phyloP scores from a whole-genome alignment of 2,888 invertebrate genomes.

The Cephus rjabovi region DNA sequence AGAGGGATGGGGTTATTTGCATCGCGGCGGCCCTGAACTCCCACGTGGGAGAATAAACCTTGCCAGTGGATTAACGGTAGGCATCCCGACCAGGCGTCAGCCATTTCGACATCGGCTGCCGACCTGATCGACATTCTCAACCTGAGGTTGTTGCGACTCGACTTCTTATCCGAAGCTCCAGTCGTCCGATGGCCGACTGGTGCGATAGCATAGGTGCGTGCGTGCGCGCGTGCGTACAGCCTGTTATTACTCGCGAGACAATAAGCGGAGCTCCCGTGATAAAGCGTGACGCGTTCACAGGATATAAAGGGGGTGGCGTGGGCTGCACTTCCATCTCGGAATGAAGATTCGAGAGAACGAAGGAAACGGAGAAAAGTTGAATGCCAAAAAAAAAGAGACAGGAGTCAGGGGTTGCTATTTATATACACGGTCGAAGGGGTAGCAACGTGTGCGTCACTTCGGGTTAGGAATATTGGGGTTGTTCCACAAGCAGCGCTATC shows the following conservation, averaged over 20 bases:
- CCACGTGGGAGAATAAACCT: neutral
- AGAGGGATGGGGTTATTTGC: slow-evolving; percentile 21
- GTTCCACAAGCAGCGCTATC: neutral
- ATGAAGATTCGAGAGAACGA: slow-evolving; percentile 36
- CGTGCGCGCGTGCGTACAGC: neutral
- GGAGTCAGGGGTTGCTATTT: slow-evolving; percentile 28
- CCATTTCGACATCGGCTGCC: neutral
- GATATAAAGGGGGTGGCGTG: slow-evolving; percentile 39
- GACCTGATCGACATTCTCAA: neutral
- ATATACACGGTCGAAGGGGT: slow-evolving; percentile 25
- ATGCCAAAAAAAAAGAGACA: slow-evolving; percentile 20
- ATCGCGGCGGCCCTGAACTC: neutral
- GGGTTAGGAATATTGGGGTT: slow-evolving; percentile 37
- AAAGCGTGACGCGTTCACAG: slow-evolving; percentile 57
- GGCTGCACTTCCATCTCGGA: slow-evolving; percentile 9
- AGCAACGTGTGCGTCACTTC: slow-evolving; percentile 17
- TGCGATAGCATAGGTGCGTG: neutral
- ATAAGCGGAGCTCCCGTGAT: slow-evolving; percentile 56
- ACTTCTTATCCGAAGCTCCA: neutral
- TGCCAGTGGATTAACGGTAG: neutral
- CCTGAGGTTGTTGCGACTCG: neutral
- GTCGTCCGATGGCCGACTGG: neutral
- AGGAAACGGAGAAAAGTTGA: slow-evolving; percentile 32
- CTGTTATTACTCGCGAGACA: slow-evolving; percentile 47
- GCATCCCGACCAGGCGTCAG: neutral